Conservation (phyloP, 2,797 vertebrate genomes). For the Poeciliopsis gracilis region DNA sequence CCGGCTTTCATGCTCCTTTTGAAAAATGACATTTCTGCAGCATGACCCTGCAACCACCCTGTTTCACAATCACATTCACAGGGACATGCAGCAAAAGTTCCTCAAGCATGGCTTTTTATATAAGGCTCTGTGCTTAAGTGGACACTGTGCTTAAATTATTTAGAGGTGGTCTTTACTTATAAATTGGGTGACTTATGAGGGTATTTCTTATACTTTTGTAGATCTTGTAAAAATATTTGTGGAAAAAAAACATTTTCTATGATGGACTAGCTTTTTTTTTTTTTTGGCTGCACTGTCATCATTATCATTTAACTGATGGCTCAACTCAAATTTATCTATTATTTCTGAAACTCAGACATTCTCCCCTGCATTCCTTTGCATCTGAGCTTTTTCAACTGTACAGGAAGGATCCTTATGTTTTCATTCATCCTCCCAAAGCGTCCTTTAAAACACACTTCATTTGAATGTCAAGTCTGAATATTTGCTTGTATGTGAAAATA, state of each 20-base stretch:
- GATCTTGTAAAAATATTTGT: not conserved
- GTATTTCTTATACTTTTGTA: not conserved
- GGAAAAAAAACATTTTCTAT: not conserved
- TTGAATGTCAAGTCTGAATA: slow-evolving; percentile 15
- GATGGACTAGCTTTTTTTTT: not conserved
- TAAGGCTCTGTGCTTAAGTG: not conserved
- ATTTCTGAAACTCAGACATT: not conserved
- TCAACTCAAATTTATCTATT: not conserved
- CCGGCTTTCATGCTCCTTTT: not conserved
- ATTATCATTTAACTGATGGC: not conserved
- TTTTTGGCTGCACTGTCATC: not conserved
- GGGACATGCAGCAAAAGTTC: not conserved
- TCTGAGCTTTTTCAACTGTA: not conserved
- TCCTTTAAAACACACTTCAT: not conserved
- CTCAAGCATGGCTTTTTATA: not conserved
- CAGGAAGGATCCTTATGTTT: not conserved
- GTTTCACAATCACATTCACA: not conserved
- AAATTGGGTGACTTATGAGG: not conserved
- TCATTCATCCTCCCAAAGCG: not conserved
- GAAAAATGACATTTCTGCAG: not conserved
- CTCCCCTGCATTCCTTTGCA: not conserved
- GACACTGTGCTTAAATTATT: not conserved
- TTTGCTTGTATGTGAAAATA: not conserved
- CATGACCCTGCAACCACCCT: not conserved
- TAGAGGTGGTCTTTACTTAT: not conserved